These are phyloP conservation scores for Cataglyphis hispanica DNA, from an alignment of 1,140 invertebrate genomes.

Conservation along the genomic window DNA sequence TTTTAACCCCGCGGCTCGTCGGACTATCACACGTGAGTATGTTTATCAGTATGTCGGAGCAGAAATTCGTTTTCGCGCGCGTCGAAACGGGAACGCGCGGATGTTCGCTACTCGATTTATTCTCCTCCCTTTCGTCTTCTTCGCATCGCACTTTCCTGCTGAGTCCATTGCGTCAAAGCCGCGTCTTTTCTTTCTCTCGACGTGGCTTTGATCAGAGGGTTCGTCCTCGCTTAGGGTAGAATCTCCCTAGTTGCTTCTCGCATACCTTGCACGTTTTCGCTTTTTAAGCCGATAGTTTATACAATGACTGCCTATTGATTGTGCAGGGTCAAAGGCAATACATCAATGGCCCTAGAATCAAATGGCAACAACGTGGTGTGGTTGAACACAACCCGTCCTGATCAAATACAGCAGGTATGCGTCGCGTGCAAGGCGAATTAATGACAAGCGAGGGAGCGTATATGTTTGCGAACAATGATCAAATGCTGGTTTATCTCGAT, in stretches of 20 bases:
- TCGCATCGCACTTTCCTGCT: neutral
- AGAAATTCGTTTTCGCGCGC: slow-evolving; percentile 6
- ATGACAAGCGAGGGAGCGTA: slow-evolving; percentile 24
- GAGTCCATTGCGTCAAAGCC: slow-evolving; percentile 29
- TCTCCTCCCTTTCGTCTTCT: neutral
- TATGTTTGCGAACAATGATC: slow-evolving; percentile 16
- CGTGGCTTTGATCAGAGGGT: slow-evolving; percentile 67
- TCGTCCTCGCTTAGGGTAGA: neutral
- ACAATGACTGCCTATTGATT: slow-evolving; percentile 75
- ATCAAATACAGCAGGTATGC: slow-evolving; percentile 84
- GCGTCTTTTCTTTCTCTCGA: slow-evolving; percentile 36
- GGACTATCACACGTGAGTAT: slow-evolving; percentile 79
- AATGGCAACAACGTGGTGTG: slow-evolving; percentile 84
- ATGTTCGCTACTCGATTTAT: neutral
- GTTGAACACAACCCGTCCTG: slow-evolving; percentile 82
- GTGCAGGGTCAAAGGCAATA: slow-evolving; percentile 81
- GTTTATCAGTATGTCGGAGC: slow-evolving; percentile 24
- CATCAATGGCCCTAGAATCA: slow-evolving; percentile 85
- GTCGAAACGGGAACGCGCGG: neutral
- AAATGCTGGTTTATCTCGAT: neutral
- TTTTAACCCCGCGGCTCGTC: slow-evolving; percentile 68
- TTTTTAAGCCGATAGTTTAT: slow-evolving; percentile 34
- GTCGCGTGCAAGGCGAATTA: slow-evolving; percentile 54
- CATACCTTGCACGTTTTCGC: slow-evolving; percentile 37
- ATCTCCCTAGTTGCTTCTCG: slow-evolving; percentile 26